phyloP scores from a whole-genome alignment of 64 coral and sea anemone genomes.

The Montipora sp. region DNA sequence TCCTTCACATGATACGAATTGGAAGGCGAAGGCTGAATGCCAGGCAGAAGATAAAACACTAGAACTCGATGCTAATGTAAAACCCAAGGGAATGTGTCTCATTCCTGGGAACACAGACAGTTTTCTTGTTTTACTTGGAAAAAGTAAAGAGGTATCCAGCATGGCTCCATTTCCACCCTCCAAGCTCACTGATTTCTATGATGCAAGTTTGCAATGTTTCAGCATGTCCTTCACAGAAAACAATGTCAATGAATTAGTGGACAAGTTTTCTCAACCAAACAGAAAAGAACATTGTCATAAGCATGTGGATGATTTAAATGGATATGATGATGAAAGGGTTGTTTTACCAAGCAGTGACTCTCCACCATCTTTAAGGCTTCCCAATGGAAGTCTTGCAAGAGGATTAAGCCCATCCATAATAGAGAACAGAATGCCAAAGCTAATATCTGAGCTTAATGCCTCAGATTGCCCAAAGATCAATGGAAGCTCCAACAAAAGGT shows the following conservation, averaged over 20 bases:
- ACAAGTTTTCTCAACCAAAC: background rate
- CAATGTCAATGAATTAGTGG: background rate
- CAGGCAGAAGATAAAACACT: background rate
- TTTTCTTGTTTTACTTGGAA: conserved; percentile 25
- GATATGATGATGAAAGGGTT: background rate
- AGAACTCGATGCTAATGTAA: background rate
- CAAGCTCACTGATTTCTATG: background rate
- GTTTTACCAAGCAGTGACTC: background rate
- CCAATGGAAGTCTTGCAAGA: conserved; percentile 1
- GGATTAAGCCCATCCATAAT: background rate
- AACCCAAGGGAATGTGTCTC: conserved; percentile 23
- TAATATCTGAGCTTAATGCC: conserved; percentile 6
- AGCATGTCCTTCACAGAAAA: background rate
- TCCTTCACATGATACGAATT: background rate
- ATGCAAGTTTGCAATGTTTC: conserved; percentile 14
- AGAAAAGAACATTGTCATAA: background rate
- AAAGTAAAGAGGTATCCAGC: background rate
- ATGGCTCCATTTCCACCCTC: conserved; percentile 11
- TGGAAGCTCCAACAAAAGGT: background rate
- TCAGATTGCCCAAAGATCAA: background rate
- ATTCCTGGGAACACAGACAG: conserved; percentile 2
- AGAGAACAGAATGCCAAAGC: background rate
- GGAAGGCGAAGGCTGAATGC: conserved; percentile 11
- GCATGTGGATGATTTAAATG: background rate
- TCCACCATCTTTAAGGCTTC: background rate